Evolutionary conservation across 2,113 vertebrate genomes (phyloP), one percentile per base, ranked within the genome.

Genomic region (Salminus brasiliensis): DNA sequence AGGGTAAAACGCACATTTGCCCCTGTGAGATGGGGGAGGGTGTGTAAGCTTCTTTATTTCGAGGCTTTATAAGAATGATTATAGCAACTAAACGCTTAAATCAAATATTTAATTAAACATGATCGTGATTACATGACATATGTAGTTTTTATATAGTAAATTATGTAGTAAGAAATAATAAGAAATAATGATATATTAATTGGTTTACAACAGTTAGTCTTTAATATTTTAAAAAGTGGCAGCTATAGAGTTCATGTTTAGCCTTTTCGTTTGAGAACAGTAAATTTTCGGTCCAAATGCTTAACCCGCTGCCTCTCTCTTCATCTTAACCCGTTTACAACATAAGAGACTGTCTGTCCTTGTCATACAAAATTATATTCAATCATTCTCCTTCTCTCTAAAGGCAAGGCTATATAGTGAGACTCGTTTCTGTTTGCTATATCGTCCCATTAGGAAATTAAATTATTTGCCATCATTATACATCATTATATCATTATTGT

Each of bases 1-100:
- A 90, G 88, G 79, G 78, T 80, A 85, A 85, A 45, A 87, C 87
- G 92, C 91, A 92, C 91, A 91, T 92, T 90, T 86, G 87, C 59
- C 88, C 70, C 82, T 49, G 18, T 21, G 47, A 49, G 47, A 49
- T 18, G 12, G 47, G 47, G 47, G 47, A 18, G 47, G 47, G 21
- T 6, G 18, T 6, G 18, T 3, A 18, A 49, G 47, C 43, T 0
- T 49, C 5, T 21, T 47, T 43, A 43, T 43, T 43, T 39, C 12
- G 5, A 12, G 2, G 43, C 5, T 45, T 13, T 13, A 11, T n/a
- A n/a, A n/a, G n/a, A n/a, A n/a, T n/a, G n/a, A n/a, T n/a, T n/a
- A n/a, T n/a, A n/a, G n/a, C n/a, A n/a, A n/a, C n/a, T n/a, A n/a
- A n/a, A n/a, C n/a, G n/a, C n/a, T n/a, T n/a, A n/a, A n/a, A n/a